Percentiles rank a stretch among this genome's conserved stretches.
Conservation (phyloP, 2,797 vertebrate genomes). For the Acanthis flammea region DNA sequence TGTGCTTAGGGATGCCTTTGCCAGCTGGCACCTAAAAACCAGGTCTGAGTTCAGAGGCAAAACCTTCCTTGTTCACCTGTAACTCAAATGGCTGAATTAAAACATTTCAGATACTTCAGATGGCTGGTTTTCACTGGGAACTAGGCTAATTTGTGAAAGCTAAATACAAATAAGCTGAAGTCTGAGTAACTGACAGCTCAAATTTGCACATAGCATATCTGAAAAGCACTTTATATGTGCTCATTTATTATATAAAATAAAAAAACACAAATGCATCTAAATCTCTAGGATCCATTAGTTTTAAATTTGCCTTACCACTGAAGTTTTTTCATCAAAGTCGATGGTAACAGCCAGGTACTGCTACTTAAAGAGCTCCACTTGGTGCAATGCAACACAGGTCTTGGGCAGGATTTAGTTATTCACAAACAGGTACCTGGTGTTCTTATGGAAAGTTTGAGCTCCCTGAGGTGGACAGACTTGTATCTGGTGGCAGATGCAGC, state of each 20-base stretch:
- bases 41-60: background rate
- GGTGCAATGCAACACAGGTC: background rate
- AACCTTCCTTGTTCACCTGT: background rate
- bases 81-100: background rate
- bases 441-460: fast-evolving
- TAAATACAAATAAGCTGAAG: background rate
- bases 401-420: background rate
- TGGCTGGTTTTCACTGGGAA: background rate
- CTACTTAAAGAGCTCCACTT: background rate
- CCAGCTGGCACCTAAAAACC: background rate
- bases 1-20: background rate
- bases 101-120: background rate
- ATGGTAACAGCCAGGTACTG: background rate
- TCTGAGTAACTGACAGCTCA: background rate
- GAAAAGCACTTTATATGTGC: background rate
- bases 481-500: background rate
- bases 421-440: background rate
- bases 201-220: background rate
- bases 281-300: background rate
- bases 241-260: background rate
- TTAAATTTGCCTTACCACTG: background rate
- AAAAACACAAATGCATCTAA: background rate
- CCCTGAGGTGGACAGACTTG: background rate
- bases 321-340: background rate
- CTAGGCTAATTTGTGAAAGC: background rate